phyloP scores from a whole-genome alignment of 2,113 vertebrate species.

The Varanus salvator region DNA sequence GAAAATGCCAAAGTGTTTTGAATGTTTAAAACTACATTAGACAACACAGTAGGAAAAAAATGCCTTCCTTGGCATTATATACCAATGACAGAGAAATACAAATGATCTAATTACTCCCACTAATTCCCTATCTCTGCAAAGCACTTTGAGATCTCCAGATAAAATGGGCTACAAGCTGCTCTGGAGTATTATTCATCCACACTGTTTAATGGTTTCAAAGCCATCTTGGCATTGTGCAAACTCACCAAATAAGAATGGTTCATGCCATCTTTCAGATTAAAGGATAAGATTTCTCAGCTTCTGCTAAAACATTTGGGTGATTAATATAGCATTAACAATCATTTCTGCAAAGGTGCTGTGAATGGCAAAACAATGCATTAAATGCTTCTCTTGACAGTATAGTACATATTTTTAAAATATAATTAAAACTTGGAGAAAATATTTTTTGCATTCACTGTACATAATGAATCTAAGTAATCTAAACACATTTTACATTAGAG shows the following conservation, averaged over 20 bases:
- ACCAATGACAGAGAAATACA: slow-evolving; percentile 33
- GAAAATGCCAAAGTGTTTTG: slow-evolving; percentile 25
- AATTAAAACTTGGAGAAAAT: slow-evolving; percentile 55
- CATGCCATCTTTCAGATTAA: slow-evolving; percentile 45
- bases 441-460: slow-evolving; percentile 30
- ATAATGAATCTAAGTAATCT: slow-evolving; percentile 35
- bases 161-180: slow-evolving; percentile 50
- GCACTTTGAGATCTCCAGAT: slow-evolving; percentile 36
- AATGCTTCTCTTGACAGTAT: slow-evolving; percentile 46
- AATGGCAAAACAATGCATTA: slow-evolving; percentile 48
- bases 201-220: slow-evolving; percentile 52
- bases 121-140: slow-evolving; percentile 46
- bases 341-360: slow-evolving; percentile 51
- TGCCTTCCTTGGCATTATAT: slow-evolving; percentile 24
- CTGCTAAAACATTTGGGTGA: slow-evolving; percentile 48
- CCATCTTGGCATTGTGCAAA: slow-evolving; percentile 49
- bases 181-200: slow-evolving; percentile 55
- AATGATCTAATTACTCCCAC: slow-evolving; percentile 33
- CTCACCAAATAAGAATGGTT: slow-evolving; percentile 50
- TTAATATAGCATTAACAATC: slow-evolving; percentile 58
- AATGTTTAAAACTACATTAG: slow-evolving; percentile 7
- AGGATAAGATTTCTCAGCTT: slow-evolving; percentile 41
- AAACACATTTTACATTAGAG: slow-evolving; percentile 17
- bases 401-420: slow-evolving; percentile 45
- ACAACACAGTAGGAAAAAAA: slow-evolving; percentile 31